Conservation (phyloP, 2,888 invertebrate genomes). For the Lutraria lutraria region DNA sequence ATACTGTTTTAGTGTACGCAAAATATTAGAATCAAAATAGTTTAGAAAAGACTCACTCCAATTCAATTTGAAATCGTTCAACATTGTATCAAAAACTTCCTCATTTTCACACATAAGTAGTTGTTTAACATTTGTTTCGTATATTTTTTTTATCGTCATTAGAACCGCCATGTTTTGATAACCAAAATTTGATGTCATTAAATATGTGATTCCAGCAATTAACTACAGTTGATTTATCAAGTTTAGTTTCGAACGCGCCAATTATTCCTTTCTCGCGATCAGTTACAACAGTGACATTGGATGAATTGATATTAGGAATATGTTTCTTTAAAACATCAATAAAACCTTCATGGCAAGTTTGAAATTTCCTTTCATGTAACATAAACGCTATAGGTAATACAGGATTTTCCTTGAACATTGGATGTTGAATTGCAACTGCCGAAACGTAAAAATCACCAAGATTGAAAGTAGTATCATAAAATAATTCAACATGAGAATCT, state of each 20-base stretch:
- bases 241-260: slow-evolving; percentile 37
- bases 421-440: slow-evolving; percentile 40
- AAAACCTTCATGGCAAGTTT: slow-evolving; percentile 55
- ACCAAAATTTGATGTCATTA: slow-evolving; percentile 54
- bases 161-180: slow-evolving; percentile 45
- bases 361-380: slow-evolving; percentile 58
- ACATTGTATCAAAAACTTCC: slow-evolving; percentile 28
- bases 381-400: slow-evolving; percentile 50
- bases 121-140: slow-evolving; percentile 36
- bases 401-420: slow-evolving; percentile 56
- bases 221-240: slow-evolving; percentile 32
- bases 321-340: slow-evolving; percentile 32
- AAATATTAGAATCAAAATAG: slow-evolving; percentile 48
- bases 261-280: slow-evolving; percentile 56
- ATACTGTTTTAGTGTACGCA: slow-evolving; percentile 18
- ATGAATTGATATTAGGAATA: slow-evolving; percentile 44
- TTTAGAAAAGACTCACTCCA: slow-evolving; percentile 45
- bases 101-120: slow-evolving; percentile 28
- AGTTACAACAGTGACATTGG: slow-evolving; percentile 40
- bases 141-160: slow-evolving; percentile 46
- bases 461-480: slow-evolving; percentile 57
- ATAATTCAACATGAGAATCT: slow-evolving; percentile 25
- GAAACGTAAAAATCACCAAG: slow-evolving; percentile 55
- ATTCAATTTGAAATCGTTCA: not conserved
- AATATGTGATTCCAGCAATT: slow-evolving; percentile 62